Evolutionary conservation across 2,113 vertebrate species (phyloP).

Genomic region (Semicossyphus pulcher): DNA sequence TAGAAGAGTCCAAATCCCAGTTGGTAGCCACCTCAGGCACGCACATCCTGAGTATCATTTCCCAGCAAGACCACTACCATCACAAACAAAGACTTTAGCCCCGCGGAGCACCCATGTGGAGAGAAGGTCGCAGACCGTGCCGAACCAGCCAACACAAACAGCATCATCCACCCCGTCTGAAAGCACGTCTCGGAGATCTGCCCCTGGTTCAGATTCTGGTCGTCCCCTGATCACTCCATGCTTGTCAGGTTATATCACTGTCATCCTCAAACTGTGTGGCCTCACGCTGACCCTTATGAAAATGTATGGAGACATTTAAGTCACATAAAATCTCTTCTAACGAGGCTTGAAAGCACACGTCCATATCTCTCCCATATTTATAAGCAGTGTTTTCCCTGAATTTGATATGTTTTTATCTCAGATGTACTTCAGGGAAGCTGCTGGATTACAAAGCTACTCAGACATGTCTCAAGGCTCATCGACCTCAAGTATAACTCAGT

Average conservation of each 20-base stretch:
- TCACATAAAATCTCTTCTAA: constrained; percentile 42
- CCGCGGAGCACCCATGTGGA: constrained; percentile 55
- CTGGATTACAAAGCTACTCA: not conserved
- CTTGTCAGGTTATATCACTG: constrained; percentile 52
- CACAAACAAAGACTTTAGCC: constrained; percentile 52
- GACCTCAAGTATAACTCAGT: constrained; percentile 2
- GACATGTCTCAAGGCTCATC: not conserved
- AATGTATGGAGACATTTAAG: constrained; percentile 64
- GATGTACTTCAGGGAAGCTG: constrained; percentile 1
- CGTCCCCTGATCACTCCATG: constrained; percentile 19
- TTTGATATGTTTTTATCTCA: constrained; percentile 19
- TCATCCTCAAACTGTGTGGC: constrained; percentile 25
- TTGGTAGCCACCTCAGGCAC: constrained; percentile 46
- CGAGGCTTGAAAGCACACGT: not conserved
- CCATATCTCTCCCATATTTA: not conserved
- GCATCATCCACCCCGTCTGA: constrained; percentile 41
- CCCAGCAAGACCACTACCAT: constrained; percentile 58
- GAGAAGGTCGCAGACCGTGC: constrained; percentile 66
- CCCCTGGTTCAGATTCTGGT: constrained; percentile 49
- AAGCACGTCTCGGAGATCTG: constrained; percentile 35
- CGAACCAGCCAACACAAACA: constrained; percentile 48
- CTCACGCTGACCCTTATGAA: constrained; percentile 41
- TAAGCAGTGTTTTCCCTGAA: constrained; percentile 10
- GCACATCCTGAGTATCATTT: constrained; percentile 36
- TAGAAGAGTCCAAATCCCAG: constrained; percentile 63